Evolutionary conservation across 2,888 invertebrate species (phyloP), one percentile per base, ranked within the genome.

Genomic region (Drosophila nr. perissopoda): DNA sequence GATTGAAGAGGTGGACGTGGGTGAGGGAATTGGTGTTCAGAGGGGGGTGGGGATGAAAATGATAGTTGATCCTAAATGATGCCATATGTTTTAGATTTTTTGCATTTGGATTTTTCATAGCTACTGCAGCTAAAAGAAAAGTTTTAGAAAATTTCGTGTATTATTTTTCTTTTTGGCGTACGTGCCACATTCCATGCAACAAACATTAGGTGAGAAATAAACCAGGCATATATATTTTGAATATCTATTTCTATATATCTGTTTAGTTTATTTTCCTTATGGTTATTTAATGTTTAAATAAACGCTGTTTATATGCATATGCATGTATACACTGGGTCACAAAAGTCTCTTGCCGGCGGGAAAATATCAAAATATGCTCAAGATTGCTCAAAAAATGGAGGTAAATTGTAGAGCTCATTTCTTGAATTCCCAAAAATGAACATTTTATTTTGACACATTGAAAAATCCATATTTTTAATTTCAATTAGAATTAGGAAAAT

Each of bases 261-360:
- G 21, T 7, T 13, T 13, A 13, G 21, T 21, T 33, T 42, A 18
- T 61, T 16, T 54, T 57, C 64, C 45, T 48, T 65, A 66, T 76
- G 58, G 42, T 56, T 59, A 45, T 69, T 69, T 69, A 49, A 76
- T 76, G 71, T 69, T 76, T 52, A 73, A 73, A 78, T 69, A 69
- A 76, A 73, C 78, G 36, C 21, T 69, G 53, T 58, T 34, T 36
- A 42, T 69, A 10, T 68, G 38, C 4, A 45, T 13, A 21, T 21
- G n/a, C n/a, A 11, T 13, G 13, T 3, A 0, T 21, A 42, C 13
- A 42, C 13, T 42, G 21, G 1, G 1, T 13, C 42, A 3, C 21
- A n/a, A 6, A 13, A 42, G 6, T 42, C 1, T 42, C 6, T 42
- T 3, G 6, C 6, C 42, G 7, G 6, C 6, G 6, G 0, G 0